Evolutionary conservation across 2,888 invertebrate genomes (phyloP).

Genomic region (Acholoe squamosa): DNA sequence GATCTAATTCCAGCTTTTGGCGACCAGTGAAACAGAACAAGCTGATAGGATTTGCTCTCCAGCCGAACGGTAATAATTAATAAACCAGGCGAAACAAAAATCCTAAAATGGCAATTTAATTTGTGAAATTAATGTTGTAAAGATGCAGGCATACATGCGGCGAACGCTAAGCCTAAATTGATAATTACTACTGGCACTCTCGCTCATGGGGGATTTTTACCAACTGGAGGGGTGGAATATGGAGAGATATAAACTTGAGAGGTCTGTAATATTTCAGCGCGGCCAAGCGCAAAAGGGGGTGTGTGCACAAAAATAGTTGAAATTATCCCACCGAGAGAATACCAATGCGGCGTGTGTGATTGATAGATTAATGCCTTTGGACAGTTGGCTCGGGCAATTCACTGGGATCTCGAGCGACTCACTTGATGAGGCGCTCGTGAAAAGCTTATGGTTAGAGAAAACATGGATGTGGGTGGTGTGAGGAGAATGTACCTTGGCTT

Average conservation of each 20-base stretch:
- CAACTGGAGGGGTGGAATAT: slow-evolving; percentile 28
- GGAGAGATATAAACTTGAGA: slow-evolving; percentile 38
- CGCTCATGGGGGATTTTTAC: slow-evolving; percentile 32
- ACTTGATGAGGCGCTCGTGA: slow-evolving; percentile 21
- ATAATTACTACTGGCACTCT: slow-evolving; percentile 51
- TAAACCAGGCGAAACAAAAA: slow-evolving; percentile 53
- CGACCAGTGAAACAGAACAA: slow-evolving; percentile 58
- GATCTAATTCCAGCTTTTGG: slow-evolving; percentile 58
- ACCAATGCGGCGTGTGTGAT: slow-evolving; percentile 53
- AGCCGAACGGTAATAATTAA: slow-evolving; percentile 56
- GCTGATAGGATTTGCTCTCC: slow-evolving; percentile 58
- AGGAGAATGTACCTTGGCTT: slow-evolving; percentile 56
- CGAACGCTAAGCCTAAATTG: slow-evolving; percentile 51
- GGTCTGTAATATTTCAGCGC: slow-evolving; percentile 48
- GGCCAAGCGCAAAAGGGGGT: slow-evolving; percentile 43
- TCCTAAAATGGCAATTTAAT: slow-evolving; percentile 61
- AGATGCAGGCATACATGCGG: slow-evolving; percentile 54
- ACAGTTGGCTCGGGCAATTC: slow-evolving; percentile 57
- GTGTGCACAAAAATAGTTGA: slow-evolving; percentile 25
- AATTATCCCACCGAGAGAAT: slow-evolving; percentile 60
- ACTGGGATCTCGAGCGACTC: slow-evolving; percentile 20
- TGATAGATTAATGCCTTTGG: slow-evolving; percentile 59
- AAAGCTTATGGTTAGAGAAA: slow-evolving; percentile 45
- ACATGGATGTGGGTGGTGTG: slow-evolving; percentile 6
- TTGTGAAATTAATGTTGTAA: slow-evolving; percentile 61